Conservation (phyloP, 1,140 invertebrate genomes). For the Plutomurus gul region DNA sequence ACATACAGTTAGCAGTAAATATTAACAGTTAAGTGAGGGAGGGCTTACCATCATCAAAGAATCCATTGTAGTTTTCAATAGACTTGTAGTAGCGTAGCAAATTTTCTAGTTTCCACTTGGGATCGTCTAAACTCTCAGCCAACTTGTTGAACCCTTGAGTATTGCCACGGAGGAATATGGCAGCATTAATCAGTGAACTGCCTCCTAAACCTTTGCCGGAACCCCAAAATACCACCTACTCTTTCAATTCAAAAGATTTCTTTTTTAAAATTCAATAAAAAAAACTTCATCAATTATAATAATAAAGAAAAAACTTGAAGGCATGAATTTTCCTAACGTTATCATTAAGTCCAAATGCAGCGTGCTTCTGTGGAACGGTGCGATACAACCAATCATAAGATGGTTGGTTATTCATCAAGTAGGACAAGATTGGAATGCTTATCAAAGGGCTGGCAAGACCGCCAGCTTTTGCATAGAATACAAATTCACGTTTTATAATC, state of each 20-base stretch:
- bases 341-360: constrained; percentile 34
- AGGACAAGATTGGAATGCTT: not conserved
- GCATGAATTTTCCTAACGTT: not conserved
- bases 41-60: not conserved
- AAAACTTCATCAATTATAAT: not conserved
- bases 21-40: not conserved
- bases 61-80: constrained; percentile 31
- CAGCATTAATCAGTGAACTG: constrained; percentile 10
- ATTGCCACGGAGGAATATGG: constrained; percentile 55
- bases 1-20: not conserved
- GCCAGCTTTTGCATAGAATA: constrained; percentile 15
- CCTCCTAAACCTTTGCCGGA: constrained; percentile 31
- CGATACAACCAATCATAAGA: constrained; percentile 71
- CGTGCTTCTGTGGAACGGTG: constrained; percentile 65
- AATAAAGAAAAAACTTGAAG: not conserved
- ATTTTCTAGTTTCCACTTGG: constrained; percentile 12
- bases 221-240: constrained; percentile 1
- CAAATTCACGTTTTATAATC: no score
- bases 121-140: not conserved
- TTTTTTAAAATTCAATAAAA: not conserved
- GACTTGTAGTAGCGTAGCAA: not conserved
- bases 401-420: constrained; percentile 55
- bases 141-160: constrained; percentile 25
- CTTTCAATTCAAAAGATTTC: not conserved
- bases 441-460: not conserved